A percentile compares a stretch with the other conserved stretches of the same genome.
Evolutionary conservation across 2,797 vertebrate species (phyloP).

Genomic region (Acanthurus leucopareius): DNA sequence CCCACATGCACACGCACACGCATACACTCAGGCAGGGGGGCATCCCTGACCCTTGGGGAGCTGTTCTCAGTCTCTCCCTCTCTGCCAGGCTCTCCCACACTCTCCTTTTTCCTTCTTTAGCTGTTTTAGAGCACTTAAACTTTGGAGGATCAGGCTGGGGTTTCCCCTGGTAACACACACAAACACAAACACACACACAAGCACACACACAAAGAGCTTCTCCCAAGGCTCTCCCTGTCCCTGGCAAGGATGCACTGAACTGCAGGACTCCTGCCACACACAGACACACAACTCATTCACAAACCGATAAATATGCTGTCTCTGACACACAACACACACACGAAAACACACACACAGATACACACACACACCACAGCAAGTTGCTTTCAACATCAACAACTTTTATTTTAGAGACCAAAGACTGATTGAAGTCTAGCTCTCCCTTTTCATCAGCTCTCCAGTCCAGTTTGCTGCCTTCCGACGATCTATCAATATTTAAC

Average conservation of each 20-base stretch:
- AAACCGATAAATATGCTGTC: slow-evolving; percentile 15
- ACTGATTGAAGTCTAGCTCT: slow-evolving; percentile 8
- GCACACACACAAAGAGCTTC: slow-evolving; percentile 27
- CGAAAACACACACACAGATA: too few relatives aligned
- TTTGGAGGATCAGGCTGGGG: slow-evolving; percentile 61
- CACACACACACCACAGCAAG: not conserved
- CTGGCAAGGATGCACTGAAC: slow-evolving; percentile 65
- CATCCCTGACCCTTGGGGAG: slow-evolving; percentile 45
- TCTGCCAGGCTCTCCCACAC: slow-evolving; percentile 42
- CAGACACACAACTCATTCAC: slow-evolving; percentile 35
- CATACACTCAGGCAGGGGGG: slow-evolving; percentile 19
- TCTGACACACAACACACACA: slow-evolving; percentile 10
- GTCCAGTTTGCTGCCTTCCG: slow-evolving; percentile 6
- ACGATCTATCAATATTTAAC: slow-evolving; percentile 26
- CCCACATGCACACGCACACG: not conserved
- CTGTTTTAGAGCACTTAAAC: slow-evolving; percentile 56
- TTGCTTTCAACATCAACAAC: slow-evolving; percentile 27
- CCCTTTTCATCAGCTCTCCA: not conserved
- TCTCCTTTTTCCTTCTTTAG: slow-evolving; percentile 30
- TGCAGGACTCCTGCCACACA: slow-evolving; percentile 59
- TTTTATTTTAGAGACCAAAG: slow-evolving; percentile 23
- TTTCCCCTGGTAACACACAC: slow-evolving; percentile 80
- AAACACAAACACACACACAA: slow-evolving; percentile 44
- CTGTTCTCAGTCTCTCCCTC: slow-evolving; percentile 33
- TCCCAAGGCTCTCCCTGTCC: slow-evolving; percentile 71